Conservation (phyloP, 2,888 invertebrate species). For the Phaedon cochleariae region DNA sequence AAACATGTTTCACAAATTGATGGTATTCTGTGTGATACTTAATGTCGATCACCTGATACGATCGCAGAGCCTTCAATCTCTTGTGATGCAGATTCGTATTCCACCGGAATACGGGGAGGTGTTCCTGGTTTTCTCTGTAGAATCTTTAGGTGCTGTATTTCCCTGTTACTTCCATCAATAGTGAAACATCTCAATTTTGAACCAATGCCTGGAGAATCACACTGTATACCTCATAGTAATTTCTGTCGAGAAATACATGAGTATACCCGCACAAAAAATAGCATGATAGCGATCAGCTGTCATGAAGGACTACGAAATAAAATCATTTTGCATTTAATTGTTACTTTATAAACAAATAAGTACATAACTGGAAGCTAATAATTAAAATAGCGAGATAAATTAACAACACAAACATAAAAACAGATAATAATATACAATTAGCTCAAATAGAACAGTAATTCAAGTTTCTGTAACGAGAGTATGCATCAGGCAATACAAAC, state of each 20-base stretch:
- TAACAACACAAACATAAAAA: constrained; percentile 32
- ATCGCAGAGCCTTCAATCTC: too few relatives aligned
- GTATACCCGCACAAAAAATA: neutral
- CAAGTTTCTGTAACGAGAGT: constrained; percentile 27
- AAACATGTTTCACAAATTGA: too few relatives aligned
- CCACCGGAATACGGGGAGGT: too few relatives aligned
- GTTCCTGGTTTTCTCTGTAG: too few relatives aligned
- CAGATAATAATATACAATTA: constrained; percentile 35
- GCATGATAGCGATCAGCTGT: constrained; percentile 18
- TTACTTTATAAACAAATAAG: constrained; percentile 23
- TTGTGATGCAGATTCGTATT: too few relatives aligned
- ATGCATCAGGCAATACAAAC: constrained; percentile 5
- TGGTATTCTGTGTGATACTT: too few relatives aligned
- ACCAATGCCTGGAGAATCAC: too few relatives aligned
- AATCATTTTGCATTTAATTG: constrained; percentile 30
- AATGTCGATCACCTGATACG: too few relatives aligned
- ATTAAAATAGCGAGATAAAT: constrained; percentile 30
- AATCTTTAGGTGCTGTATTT: too few relatives aligned
- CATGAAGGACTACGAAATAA: constrained; percentile 10
- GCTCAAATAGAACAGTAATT: constrained; percentile 29
- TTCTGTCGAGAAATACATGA: neutral
- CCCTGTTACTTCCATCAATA: too few relatives aligned
- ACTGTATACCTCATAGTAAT: neutral
- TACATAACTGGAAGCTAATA: constrained; percentile 26
- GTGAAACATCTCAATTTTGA: too few relatives aligned